Base-by-base conservation (phyloP, 2,888 invertebrate species). In the Zelleria hepariella region DNA sequence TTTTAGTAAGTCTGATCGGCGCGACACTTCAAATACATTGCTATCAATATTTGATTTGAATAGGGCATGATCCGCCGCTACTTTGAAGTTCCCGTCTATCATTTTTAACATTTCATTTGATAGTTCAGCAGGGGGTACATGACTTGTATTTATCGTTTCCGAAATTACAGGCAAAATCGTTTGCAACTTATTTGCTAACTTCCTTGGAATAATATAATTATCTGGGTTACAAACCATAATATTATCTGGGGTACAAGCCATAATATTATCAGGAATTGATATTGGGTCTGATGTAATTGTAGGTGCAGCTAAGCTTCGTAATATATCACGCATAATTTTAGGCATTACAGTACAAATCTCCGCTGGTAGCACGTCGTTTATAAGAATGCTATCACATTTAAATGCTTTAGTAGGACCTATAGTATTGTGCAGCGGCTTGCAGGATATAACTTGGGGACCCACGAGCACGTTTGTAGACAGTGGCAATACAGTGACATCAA, bases 311-410 rank as follows among this genome's bases (percentile, higher is more conserved):
- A 42, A 15, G 10, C 32, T 42, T 10, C 4, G 32, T 42, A 42
- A 42, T 15, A 42, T 42, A 42, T 42, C 32, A 2, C 32, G 32
- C 32, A 42, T 42, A 10, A 86, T 70, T 65, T 70, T 76, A 10
- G 87, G 87, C 57, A 87, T 62, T 61, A 86, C 73, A 60, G 72
- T 80, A 60, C 87, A 87, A 58, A 87, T 67, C 62, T 86, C 82
- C 18, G 85, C 86, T 6, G 87, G 87, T 55, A 87, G 69, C 61
- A 76, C 70, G 8, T 80, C 74, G 65, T 86, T 86, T 2, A 78
- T 54, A 53, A 87, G 76, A 20, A 74, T 73, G 18, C 73, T 78
- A 65, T 80, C 75, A 65, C 77, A 82, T 71, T 86, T 85, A 56
- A 77, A 80, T 15, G 32, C 32, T 42, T 15, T 42, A 42, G 32